Evolutionary conservation across 2,113 vertebrate genomes (phyloP).

Genomic region (Notechis scutatus): DNA sequence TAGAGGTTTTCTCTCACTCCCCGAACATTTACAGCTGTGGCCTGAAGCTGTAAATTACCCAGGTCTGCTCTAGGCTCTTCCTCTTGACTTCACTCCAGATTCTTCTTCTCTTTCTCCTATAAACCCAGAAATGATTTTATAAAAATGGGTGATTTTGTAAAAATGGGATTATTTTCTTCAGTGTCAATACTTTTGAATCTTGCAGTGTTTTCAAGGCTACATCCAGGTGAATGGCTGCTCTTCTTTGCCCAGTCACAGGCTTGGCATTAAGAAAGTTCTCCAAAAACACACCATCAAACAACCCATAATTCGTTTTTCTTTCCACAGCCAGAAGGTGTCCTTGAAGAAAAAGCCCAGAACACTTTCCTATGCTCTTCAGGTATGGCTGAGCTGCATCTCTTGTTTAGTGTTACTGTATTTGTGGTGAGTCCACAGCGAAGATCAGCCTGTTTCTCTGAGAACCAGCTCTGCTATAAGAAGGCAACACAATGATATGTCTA

Average conservation of each 20-base stretch:
- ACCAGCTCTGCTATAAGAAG: not conserved
- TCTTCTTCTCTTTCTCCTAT: no score
- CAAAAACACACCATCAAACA: no score
- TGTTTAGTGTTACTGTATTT: not conserved
- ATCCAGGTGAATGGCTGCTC: not conserved
- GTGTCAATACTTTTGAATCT: not conserved
- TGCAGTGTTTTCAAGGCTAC: not conserved
- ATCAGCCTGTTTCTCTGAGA: not conserved
- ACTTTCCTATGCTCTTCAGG: slow-evolving; percentile 64
- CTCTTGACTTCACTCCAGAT: no score
- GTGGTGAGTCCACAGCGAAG: not conserved
- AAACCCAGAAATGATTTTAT: not conserved
- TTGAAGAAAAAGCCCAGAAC: slow-evolving; percentile 60
- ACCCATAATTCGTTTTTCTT: not conserved
- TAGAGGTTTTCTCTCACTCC: no score
- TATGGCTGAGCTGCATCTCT: slow-evolving; percentile 29
- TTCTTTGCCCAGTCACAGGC: not conserved
- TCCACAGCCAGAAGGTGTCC: not conserved
- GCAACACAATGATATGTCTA: not conserved
- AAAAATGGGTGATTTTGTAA: not conserved
- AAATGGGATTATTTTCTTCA: not conserved
- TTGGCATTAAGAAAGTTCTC: not conserved
- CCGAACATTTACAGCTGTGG: no score
- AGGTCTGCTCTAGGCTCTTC: no score
- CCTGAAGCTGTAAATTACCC: no score